Conservation (phyloP, 1,140 invertebrate genomes). For the Drosophila mayri region DNA sequence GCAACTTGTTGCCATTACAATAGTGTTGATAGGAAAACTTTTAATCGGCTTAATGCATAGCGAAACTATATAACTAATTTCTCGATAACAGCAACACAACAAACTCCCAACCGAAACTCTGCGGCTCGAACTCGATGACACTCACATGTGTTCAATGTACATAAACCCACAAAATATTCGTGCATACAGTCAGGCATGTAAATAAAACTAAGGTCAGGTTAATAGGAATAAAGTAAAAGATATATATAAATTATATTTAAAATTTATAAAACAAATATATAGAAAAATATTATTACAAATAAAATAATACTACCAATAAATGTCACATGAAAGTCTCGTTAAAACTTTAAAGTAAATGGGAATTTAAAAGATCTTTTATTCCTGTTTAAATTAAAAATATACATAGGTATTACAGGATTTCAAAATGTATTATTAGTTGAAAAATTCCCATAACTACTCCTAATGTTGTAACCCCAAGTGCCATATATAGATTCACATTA, state of each 20-base stretch:
- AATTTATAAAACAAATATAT: no score
- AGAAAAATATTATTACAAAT: no score
- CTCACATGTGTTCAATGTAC: constrained; percentile 17
- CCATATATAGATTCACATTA: background rate
- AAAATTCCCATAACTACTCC: background rate
- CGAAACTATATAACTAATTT: constrained; percentile 53
- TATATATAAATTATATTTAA: no score
- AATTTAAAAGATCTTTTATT: background rate
- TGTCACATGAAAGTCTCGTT: background rate
- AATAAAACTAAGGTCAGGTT: background rate
- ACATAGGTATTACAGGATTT: no score
- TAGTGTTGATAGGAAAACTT: constrained; percentile 55
- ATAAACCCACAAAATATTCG: constrained; percentile 1
- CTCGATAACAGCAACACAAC: constrained; percentile 18
- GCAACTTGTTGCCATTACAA: constrained; percentile 38
- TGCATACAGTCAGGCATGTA: background rate
- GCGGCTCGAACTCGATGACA: constrained; percentile 22
- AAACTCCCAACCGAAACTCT: constrained; percentile 19
- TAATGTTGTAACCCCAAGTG: background rate
- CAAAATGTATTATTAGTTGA: no score
- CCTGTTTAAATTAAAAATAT: background rate
- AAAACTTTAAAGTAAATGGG: background rate
- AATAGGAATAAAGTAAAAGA: background rate
- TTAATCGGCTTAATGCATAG: constrained; percentile 46
- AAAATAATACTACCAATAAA: background rate